Evolutionary conservation across 1,140 invertebrate genomes (phyloP), one percentile per base, ranked within the genome.

Genomic region (Drosophila persimilis): DNA sequence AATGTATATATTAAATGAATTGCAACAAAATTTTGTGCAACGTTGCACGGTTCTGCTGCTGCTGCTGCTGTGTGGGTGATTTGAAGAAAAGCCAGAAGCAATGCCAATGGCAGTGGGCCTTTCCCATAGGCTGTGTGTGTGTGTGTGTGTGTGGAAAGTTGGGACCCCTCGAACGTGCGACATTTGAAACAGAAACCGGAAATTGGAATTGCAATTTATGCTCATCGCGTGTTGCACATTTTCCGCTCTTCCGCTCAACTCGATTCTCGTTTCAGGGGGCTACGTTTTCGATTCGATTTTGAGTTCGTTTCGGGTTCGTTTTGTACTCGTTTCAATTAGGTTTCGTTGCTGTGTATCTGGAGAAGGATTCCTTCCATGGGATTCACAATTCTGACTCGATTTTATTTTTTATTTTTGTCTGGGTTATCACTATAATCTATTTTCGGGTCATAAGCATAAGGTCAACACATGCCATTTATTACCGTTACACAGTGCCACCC

Each of bases 101-200:
- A 4, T 26, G 24, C 3, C 4, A 5, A 26, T 26, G 24, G 24
- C 24, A 26, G 24, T 26, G 24, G 24, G 24, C 35, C 35, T 13
- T 13, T 13, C 3, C 11, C 35, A 39, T 13, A 39, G 11, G 11
- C 35, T 39, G 11, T 13, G 4, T 39, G 20, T 5, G 44, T 43
- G 22, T 15, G 22, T 22, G 35, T 20, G 20, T 15, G 20, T 45
- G 7, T 47, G 24, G 29, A 29, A 29, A 7, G 29, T 29, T 44
- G 43, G 52, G 54, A 17, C 67, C 35, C 35, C 11, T 39, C 11
- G 64, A 70, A 52, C 60, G 58, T 58, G 73, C 60, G 79, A 81
- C 78, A 81, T 81, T 81, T 81, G 79, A 81, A 81, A 81, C 79
- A 81, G 79, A 81, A 81, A 81, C 79, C 79, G 79, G 79, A 81